Base-by-base conservation (phyloP, 1,140 invertebrate species). In the Microplitis mediator region DNA sequence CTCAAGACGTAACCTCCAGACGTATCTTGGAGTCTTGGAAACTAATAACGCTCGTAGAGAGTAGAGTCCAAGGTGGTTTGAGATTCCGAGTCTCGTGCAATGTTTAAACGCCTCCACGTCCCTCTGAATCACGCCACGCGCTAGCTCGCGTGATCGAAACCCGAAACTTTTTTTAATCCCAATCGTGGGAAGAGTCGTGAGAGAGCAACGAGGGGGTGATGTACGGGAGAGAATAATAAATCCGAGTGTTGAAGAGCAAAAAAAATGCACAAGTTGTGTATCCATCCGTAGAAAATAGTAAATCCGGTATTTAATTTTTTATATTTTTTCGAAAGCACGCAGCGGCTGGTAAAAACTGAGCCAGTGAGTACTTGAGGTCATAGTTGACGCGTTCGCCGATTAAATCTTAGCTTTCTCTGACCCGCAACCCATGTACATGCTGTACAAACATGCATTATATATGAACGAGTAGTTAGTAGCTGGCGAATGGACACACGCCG, bases 81-180 rank as follows among this genome's bases (percentile, higher is more conserved):
- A 4, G 56, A 23, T 31, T 4, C 16, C 3, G 56, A 58, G 56
- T 69, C 58, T 69, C 58, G 68, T 69, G 68, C 58, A 62, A 69
- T 69, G 56, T 61, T 58, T 39, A 65, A 58, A 71, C 69, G 62
- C 61, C 61, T 35, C 58, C 62, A 71, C 62, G 70, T 71, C 61
- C 35, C 70, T 71, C 36, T 52, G 54, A 52, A 65, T 65, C 70
- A 71, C 70, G 70, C 62, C 70, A 71, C 70, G 62, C 50, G 70
- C 70, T 50, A 58, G 70, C 54, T 71, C 62, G 70, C 70, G 70
- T 71, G 70, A 71, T 54, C 70, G 35, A 71, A 65, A 71, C 51
- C 62, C 70, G 4, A 54, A 63, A 54, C 13, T 23, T 69, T 70
- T 70, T 50, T 31, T 14, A 31, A n/a, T 13, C 13, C 62, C 14